A percentile compares a stretch with the other conserved stretches of the same genome.
Conservation (phyloP, 1,140 invertebrate genomes). For the Homalodisca vitripennis region DNA sequence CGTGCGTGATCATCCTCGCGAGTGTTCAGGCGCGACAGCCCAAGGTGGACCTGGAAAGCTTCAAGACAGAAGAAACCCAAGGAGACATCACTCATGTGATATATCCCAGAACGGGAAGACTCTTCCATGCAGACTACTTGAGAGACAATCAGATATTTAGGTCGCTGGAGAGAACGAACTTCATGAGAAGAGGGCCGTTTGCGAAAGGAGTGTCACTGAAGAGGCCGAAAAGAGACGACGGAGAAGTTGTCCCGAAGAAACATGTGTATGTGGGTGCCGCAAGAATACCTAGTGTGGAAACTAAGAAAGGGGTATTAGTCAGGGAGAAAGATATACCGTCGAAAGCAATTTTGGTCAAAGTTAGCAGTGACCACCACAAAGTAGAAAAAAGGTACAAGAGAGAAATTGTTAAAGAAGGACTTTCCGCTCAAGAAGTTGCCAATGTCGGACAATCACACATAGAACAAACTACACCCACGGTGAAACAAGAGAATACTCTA, state of each 20-base stretch:
- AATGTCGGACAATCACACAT: neutral
- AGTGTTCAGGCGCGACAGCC: neutral
- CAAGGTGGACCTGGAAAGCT: neutral
- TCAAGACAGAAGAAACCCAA: neutral
- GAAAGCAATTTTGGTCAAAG: neutral
- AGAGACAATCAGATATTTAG: constrained; percentile 16
- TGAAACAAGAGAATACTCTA: neutral
- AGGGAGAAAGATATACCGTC: neutral
- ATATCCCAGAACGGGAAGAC: neutral
- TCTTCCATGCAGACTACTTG: constrained; percentile 10
- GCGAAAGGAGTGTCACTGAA: neutral
- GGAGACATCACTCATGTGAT: neutral
- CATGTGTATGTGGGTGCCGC: neutral
- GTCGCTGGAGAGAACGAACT: constrained; percentile 14
- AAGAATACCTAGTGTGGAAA: neutral
- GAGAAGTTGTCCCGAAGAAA: constrained; percentile 5
- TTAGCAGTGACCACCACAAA: neutral
- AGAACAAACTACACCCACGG: neutral
- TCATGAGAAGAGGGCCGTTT: constrained; percentile 19
- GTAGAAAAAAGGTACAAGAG: neutral
- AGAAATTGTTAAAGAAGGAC: neutral
- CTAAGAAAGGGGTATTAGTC: neutral
- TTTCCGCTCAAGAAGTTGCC: too few relatives aligned
- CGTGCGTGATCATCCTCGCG: neutral
- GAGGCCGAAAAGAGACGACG: neutral